Evolutionary conservation across 2,113 vertebrate genomes (phyloP).

Genomic region (Heterochromis multidens): DNA sequence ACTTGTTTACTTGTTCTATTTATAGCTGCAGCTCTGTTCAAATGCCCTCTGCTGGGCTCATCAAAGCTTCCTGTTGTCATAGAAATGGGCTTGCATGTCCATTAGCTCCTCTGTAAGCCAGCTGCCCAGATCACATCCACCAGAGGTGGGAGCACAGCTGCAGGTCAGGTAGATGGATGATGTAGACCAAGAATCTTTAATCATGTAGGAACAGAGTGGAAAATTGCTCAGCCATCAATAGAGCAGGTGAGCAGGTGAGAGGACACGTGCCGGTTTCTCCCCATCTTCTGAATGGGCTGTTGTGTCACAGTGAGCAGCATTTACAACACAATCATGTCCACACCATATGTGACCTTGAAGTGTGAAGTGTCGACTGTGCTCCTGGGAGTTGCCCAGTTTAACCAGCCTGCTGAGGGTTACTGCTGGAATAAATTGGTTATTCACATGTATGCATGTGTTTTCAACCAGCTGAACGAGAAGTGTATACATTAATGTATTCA

Average conservation of each 20-base stretch:
- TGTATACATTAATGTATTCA: background rate
- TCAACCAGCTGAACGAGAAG: background rate
- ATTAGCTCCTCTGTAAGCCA: background rate
- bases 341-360: slow-evolving; percentile 2
- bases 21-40: slow-evolving; percentile 33
- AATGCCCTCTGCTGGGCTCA: slow-evolving; percentile 23
- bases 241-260: background rate
- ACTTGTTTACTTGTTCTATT: slow-evolving; percentile 43
- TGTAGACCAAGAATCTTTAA: background rate
- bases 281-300: background rate
- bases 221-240: background rate
- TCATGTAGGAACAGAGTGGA: background rate
- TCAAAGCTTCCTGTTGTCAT: slow-evolving; percentile 62
- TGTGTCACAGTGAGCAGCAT: background rate
- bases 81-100: slow-evolving; percentile 41
- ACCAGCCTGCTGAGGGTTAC: background rate
- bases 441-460: background rate
- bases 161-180: background rate
- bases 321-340: background rate
- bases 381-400: background rate
- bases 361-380: background rate
- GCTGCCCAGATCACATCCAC: background rate
- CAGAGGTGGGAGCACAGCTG: background rate
- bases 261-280: background rate
- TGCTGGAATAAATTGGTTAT: background rate